Base-by-base conservation (phyloP, 2,797 vertebrate genomes). In the Rallus crepitans region DNA sequence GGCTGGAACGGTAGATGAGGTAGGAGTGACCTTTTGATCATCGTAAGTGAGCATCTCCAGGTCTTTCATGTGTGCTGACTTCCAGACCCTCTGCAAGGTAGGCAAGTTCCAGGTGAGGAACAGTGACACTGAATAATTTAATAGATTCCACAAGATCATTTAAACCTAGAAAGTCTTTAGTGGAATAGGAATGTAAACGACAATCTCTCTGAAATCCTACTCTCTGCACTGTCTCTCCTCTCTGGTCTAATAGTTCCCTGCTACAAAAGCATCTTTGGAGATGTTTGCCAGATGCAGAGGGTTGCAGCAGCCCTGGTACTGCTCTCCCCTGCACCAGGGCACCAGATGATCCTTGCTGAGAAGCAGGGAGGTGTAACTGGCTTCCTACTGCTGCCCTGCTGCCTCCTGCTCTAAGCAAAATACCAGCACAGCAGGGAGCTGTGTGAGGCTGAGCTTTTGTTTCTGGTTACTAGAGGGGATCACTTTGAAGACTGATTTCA, bases 401-500 rank as follows among this genome's bases (percentile, higher is more conserved):
- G 84, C 91, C 90, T 89, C 35, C 89, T 83, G 84, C 95, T 96
- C 91, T 69, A 60, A 96, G 94, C 93, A 97, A 94, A 97, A 97
- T 94, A 96, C 91, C 91, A 85, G 69, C 91, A 61, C 91, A 82
- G 88, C 92, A 87, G 91, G 91, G 89, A 93, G n/a, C n/a, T n/a
- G n/a, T n/a, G n/a, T n/a, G n/a, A n/a, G 83, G 42, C 92, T 77
- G 69, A 68, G 90, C 84, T 96, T 97, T 94, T 93, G 96, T 96
- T 91, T 97, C 76, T 95, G 83, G 89, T 92, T 97, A 96, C 94
- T 96, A 60, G 82, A 89, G 90, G 87, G 94, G 95, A 97, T 77
- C 82, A 9, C 94, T 97, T 95, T 97, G 95, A 97, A 96, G 84
- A 72, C 94, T 97, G 96, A 88, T 97, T 97, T 96, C 55, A 79